Evolutionary conservation across 1,140 invertebrate genomes (phyloP).

Genomic region (Polypedilum pembai): DNA sequence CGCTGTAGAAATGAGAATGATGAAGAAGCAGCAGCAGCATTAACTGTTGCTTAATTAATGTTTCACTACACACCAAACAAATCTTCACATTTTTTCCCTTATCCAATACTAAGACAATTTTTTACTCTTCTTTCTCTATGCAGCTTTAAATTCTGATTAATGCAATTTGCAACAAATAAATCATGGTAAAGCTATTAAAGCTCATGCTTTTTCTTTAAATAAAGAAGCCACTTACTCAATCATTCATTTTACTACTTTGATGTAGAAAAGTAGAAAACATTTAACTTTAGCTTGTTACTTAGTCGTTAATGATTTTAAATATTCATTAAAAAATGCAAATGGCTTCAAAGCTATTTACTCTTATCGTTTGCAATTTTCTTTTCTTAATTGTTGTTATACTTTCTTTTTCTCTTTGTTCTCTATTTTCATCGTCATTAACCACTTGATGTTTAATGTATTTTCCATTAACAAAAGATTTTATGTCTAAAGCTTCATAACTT

Average conservation of each 20-base stretch:
- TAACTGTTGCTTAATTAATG: slow-evolving; percentile 6
- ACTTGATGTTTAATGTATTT: too few relatives aligned
- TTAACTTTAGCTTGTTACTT: neutral
- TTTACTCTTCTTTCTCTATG: neutral
- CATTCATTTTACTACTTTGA: neutral
- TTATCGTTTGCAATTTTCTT: too few relatives aligned
- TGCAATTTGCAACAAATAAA: neutral
- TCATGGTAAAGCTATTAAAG: neutral
- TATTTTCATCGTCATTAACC: neutral
- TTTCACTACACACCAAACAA: neutral
- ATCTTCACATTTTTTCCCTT: too few relatives aligned
- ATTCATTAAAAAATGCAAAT: slow-evolving; percentile 2
- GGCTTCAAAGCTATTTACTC: neutral
- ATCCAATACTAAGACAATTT: neutral
- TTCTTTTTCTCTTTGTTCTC: neutral
- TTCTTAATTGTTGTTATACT: neutral
- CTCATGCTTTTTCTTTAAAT: neutral
- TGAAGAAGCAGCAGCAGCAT: neutral
- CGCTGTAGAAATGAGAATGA: neutral
- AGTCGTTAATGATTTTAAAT: neutral
- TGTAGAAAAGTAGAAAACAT: neutral
- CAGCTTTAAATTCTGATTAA: neutral
- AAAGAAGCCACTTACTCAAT: neutral
- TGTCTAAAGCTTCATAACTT: too few relatives aligned
- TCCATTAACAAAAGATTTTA: too few relatives aligned